Evolutionary conservation across 2,113 vertebrate species (phyloP), one percentile per base, ranked within the genome.

Genomic region (Aldabrachelys gigantea): DNA sequence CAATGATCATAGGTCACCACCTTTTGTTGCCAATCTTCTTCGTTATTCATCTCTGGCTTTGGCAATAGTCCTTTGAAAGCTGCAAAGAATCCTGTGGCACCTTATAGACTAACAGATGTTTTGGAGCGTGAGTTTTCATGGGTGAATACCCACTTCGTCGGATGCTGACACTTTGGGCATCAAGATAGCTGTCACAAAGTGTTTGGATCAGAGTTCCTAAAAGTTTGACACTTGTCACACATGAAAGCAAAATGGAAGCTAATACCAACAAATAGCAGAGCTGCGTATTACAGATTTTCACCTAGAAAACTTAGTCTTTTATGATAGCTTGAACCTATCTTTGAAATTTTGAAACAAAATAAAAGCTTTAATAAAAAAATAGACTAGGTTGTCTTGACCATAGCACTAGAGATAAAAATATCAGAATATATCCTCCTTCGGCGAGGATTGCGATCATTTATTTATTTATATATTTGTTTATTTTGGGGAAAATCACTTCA

Each of bases 231-330:
- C 5, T 17, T 94, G 50, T 89, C 75, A 57, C 82, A 88, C 44
- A 76, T 96, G 82, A 78, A 93, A 89, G 85, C n/a, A 93, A 95
- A 95, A 80, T 57, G 84, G 50, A 95, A 88, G 24, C 25, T 78
- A 85, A 75, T 41, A 87, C 7, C 38, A 53, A 50, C 38, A 90
- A 92, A 85, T 50, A 95, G 47, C 27, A 89, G 44, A 84, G 17
- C 7, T 95, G 2, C 79, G 81, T 52, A 53, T 88, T 82, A 88
- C 79, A 80, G 22, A 81, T 94, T 94, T 95, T 94, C 9, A 89
- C 88, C 29, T 89, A 69, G 10, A 92, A 96, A 94, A 88, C 35
- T n/a, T 49, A 47, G 29, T 89, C 96, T 93, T 56, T 44, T 50
- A 6, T 10, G 79, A 38, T 38, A 47, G 24, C 53, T 38, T 88